phyloP scores from a whole-genome alignment of 2,113 vertebrate species.

The Pao palembangensis region DNA sequence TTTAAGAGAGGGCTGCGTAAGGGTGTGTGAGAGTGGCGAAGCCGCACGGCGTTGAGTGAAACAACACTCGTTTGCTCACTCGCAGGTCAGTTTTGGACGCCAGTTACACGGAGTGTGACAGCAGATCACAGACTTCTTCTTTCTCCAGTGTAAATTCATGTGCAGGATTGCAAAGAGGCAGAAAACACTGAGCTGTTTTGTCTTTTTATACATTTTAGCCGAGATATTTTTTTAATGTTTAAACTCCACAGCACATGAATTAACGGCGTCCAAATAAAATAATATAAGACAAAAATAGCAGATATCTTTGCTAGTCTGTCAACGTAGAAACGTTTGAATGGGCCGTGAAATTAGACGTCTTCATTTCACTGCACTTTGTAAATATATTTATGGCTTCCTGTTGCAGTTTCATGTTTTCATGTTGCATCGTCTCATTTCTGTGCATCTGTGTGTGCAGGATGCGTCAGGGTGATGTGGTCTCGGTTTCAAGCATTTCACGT shows the following conservation, averaged over 20 bases:
- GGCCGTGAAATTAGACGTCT: background rate
- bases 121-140: too few species aligned
- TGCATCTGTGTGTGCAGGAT: too few species aligned
- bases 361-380: constrained; percentile 9
- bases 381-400: constrained; percentile 28
- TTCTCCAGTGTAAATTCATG: too few species aligned
- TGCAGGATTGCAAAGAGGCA: too few species aligned
- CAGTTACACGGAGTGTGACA: background rate
- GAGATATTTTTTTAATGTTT: constrained; percentile 45
- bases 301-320: too few species aligned
- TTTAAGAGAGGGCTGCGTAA: constrained; percentile 9
- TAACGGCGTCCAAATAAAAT: background rate
- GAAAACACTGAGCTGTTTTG: background rate
- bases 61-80: too few species aligned
- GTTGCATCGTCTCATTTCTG: too few species aligned
- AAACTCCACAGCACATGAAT: constrained; percentile 2
- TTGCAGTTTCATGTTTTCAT: background rate
- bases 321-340: too few species aligned
- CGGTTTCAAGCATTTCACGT: too few species aligned
- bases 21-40: constrained; percentile 13
- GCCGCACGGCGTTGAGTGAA: too few species aligned
- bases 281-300: background rate
- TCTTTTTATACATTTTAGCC: constrained; percentile 22
- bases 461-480: too few species aligned
- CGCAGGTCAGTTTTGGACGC: background rate